Base-by-base conservation (phyloP, 2,888 invertebrate species). In the Sesamia inferens region DNA sequence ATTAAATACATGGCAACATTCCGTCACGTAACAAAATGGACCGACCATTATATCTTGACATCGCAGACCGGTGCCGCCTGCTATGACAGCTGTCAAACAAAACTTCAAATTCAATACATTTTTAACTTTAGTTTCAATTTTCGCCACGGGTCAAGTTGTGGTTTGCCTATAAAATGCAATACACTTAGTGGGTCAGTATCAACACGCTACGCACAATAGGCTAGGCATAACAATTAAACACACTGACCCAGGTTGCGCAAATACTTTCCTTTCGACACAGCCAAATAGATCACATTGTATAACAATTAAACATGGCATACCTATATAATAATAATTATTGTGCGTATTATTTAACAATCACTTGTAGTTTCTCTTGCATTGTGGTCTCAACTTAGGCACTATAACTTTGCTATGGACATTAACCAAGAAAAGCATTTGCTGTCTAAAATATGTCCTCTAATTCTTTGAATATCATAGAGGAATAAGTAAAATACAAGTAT, bases 231-330 rank as follows among this genome's bases (percentile, higher is more conserved):
- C 83, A 89, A 88, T 87, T 83, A 85, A 77, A 75, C 74, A 82
- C 78, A 79, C 72, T 83, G 85, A 82, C 82, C 74, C 31, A 62
- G 24, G 76, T 79, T 89, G 70, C 82, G 82, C 79, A 88, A 90
- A 66, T 77, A 85, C 90, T 90, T 90, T 90, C 90, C 84, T 84
- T 84, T 85, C 81, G 65, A 64, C 77, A 79, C 77, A 69, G 57
- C 77, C 76, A 79, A 83, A 83, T 84, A 83, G 65, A 83, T 78
- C 71, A 70, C 63, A 85, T 87, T 83, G 78, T 84, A 82, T 85
- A 85, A 85, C 78, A 68, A 75, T 71, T 74, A 76, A 71, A 71
- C 84, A 79, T 62, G 71, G 73, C 51, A 44, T 62, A 55, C 73
- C 3, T 31, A 31, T 31, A 69, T 78, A 65, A 71, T 78, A 65